Percentiles rank a stretch among this genome's conserved stretches.
Evolutionary conservation across 2,113 vertebrate genomes (phyloP).

Genomic region (Microtus oregoni): DNA sequence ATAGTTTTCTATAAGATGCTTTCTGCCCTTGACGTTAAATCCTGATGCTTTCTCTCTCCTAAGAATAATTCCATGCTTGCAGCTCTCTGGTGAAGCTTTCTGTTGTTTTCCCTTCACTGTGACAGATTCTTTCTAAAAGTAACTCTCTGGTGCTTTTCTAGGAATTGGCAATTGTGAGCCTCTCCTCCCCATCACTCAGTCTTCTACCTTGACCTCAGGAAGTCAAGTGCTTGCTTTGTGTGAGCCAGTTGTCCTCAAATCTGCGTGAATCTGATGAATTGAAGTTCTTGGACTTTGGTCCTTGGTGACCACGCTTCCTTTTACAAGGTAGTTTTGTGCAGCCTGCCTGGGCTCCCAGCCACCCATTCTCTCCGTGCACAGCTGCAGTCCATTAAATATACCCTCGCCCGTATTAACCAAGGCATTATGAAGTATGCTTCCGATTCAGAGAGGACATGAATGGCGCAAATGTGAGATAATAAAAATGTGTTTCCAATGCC

Average conservation of each 20-base stretch:
- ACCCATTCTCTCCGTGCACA: not conserved
- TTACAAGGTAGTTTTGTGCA: not conserved
- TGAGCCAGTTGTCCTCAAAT: not conserved
- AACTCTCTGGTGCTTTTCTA: not conserved
- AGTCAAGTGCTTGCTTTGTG: not conserved
- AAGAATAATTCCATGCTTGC: constrained; percentile 15
- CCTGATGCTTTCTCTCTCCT: not conserved
- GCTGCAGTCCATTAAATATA: constrained; percentile 18
- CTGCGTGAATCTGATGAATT: not conserved
- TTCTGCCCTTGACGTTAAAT: constrained; percentile 20
- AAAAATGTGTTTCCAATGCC: constrained; percentile 68
- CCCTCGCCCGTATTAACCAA: constrained; percentile 13
- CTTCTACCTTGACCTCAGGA: not conserved
- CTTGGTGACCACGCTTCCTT: not conserved
- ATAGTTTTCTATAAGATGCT: not conserved
- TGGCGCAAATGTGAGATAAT: constrained; percentile 64
- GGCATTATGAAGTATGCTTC: constrained; percentile 56
- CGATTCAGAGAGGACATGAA: constrained; percentile 68
- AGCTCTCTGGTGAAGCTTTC: not conserved
- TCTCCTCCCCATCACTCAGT: not conserved
- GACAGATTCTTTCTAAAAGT: not conserved
- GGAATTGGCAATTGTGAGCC: not conserved
- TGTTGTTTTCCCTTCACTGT: not conserved
- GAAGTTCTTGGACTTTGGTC: not conserved
- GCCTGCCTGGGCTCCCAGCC: not conserved